Evolutionary conservation across 2,888 invertebrate genomes (phyloP).

Genomic region (Cylindroiulus punctatus): DNA sequence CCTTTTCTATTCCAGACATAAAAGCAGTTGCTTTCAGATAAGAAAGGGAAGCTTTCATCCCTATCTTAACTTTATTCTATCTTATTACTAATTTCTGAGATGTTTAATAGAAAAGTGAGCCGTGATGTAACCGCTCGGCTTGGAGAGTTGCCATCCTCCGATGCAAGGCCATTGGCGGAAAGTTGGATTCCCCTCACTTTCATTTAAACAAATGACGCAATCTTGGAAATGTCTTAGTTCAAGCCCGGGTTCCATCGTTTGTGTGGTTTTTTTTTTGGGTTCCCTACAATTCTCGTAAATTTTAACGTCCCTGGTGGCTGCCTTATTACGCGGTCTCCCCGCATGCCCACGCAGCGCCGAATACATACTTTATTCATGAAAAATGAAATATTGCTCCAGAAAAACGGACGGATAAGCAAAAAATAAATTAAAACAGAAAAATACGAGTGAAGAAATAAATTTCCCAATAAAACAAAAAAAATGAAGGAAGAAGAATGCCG

Average conservation of each 20-base stretch:
- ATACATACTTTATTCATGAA: background rate
- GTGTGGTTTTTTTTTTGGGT: background rate
- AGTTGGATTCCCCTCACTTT: background rate
- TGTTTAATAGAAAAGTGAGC: constrained; percentile 18
- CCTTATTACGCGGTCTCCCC: too few relatives aligned
- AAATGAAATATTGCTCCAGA: background rate
- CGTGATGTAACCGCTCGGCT: background rate
- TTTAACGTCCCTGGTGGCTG: background rate
- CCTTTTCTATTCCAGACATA: background rate
- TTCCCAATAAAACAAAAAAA: background rate
- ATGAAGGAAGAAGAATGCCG: background rate
- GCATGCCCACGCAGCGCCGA: too few relatives aligned
- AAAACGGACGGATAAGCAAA: background rate
- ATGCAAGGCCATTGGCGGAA: background rate
- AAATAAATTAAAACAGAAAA: background rate
- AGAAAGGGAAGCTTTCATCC: background rate
- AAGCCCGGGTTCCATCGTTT: background rate
- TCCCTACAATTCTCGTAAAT: background rate
- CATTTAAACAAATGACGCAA: constrained; percentile 10
- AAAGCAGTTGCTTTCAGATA: background rate
- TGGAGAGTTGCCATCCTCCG: background rate
- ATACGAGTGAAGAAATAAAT: background rate
- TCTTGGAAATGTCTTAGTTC: constrained; percentile 18
- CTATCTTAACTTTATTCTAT: background rate
- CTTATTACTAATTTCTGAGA: constrained; percentile 18